A percentile compares a stretch with the other conserved stretches of the same genome.
Evolutionary conservation across 2,113 vertebrate genomes (phyloP).

Genomic region (Bothrops jararaca): DNA sequence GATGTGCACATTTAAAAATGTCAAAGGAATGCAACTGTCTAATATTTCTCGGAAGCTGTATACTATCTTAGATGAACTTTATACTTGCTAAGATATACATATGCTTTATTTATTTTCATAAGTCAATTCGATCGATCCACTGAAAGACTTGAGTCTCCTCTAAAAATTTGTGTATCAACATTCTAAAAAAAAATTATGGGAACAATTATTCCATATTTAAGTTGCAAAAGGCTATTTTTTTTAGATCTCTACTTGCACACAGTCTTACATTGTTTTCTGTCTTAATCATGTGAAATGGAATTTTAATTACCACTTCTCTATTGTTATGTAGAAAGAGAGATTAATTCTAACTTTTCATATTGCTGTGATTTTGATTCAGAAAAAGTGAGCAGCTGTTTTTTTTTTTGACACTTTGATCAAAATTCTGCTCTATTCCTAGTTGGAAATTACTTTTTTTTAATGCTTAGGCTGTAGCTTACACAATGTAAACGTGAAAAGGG

Average conservation of each 20-base stretch:
- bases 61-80: not conserved
- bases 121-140: not conserved
- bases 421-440: conserved; percentile 7
- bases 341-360: conserved; percentile 19
- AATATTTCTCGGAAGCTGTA: not conserved
- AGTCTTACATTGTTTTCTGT: conserved; percentile 26
- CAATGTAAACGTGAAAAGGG: conserved; percentile 20
- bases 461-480: conserved; percentile 19
- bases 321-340: conserved; percentile 27
- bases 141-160: not conserved
- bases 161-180: conserved; percentile 16
- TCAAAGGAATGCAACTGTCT: not conserved
- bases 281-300: conserved; percentile 25
- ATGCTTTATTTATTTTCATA: conserved; percentile 21
- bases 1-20: not conserved
- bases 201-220: conserved; percentile 19
- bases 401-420: conserved; percentile 26
- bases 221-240: not conserved
- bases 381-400: conserved; percentile 24
- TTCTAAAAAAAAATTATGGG: not conserved
- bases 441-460: conserved; percentile 34
- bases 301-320: conserved; percentile 36
- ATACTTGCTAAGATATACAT: not conserved
- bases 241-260: conserved; percentile 1
- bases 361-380: not conserved